Evolutionary conservation across 2,888 invertebrate species (phyloP).

Genomic region (Acanthacorydalis orientalis): DNA sequence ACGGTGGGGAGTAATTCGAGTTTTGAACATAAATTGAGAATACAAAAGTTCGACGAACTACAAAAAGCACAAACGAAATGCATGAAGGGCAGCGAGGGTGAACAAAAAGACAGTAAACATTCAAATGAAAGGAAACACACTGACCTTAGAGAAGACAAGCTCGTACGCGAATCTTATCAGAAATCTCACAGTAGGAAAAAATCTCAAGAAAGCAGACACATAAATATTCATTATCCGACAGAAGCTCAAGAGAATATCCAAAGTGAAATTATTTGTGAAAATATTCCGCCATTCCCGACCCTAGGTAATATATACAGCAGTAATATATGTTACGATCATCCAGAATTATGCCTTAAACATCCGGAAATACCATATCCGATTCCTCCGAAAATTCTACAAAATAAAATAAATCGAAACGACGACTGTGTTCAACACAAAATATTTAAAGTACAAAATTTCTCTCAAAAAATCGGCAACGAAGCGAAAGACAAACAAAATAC

Average conservation of each 20-base stretch:
- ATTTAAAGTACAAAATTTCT: too few species aligned
- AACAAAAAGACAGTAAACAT: not conserved
- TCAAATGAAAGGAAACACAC: not conserved
- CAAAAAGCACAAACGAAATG: not conserved
- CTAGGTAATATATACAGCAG: constrained; percentile 13
- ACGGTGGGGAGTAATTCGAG: too few species aligned
- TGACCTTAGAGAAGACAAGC: not conserved
- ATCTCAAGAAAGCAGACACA: not conserved
- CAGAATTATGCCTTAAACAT: constrained; percentile 19
- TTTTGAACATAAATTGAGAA: too few species aligned
- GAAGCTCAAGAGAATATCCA: too few species aligned
- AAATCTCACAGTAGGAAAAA: not conserved
- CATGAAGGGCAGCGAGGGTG: not conserved
- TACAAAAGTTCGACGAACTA: not conserved
- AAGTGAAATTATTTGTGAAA: not conserved
- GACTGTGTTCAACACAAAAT: too few species aligned
- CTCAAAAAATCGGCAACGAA: too few species aligned
- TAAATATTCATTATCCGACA: too few species aligned
- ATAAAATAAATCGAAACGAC: too few species aligned
- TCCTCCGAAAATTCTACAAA: constrained; percentile 8
- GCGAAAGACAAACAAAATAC: too few species aligned
- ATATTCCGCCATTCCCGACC: constrained; percentile 2
- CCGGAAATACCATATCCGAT: constrained; percentile 25
- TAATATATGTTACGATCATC: constrained; percentile 8
- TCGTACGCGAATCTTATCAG: not conserved